A percentile compares a stretch with the other conserved stretches of the same genome.
Evolutionary conservation across 2,888 invertebrate genomes (phyloP).

Genomic region (Epiblema foenella): DNA sequence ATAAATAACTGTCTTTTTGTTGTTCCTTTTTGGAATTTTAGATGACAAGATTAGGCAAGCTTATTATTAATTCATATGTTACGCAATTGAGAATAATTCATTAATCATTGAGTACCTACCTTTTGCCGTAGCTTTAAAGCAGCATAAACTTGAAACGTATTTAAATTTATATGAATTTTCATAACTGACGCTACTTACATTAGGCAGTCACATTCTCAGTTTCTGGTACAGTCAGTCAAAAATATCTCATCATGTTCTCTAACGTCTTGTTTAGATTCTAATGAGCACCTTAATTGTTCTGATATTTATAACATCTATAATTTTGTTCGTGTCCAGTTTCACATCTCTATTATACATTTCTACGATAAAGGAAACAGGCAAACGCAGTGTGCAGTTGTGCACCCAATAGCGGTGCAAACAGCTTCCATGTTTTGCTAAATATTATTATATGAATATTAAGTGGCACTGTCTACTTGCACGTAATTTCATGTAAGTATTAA

Average conservation of each 20-base stretch:
- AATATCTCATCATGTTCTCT: neutral
- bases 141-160: slow-evolving; percentile 9
- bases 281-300: too few relatives aligned
- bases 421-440: too few relatives aligned
- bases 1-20: slow-evolving; percentile 81
- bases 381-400: too few relatives aligned
- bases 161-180: slow-evolving; percentile 11
- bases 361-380: too few relatives aligned
- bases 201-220: neutral
- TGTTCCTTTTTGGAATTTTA: slow-evolving; percentile 79
- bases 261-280: neutral
- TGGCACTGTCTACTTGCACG: too few relatives aligned
- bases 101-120: slow-evolving; percentile 63
- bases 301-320: too few relatives aligned
- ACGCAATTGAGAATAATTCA: slow-evolving; percentile 65
- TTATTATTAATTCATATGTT: slow-evolving; percentile 70
- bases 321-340: too few relatives aligned
- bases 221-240: neutral
- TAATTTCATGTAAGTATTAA: too few relatives aligned
- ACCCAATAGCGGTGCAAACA: too few relatives aligned
- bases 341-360: too few relatives aligned
- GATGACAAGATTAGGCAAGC: slow-evolving; percentile 68
- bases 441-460: too few relatives aligned
- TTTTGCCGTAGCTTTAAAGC: slow-evolving; percentile 23
- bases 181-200: neutral